phyloP scores from a whole-genome alignment of 2,888 invertebrate genomes.

The Eilema depressum region DNA sequence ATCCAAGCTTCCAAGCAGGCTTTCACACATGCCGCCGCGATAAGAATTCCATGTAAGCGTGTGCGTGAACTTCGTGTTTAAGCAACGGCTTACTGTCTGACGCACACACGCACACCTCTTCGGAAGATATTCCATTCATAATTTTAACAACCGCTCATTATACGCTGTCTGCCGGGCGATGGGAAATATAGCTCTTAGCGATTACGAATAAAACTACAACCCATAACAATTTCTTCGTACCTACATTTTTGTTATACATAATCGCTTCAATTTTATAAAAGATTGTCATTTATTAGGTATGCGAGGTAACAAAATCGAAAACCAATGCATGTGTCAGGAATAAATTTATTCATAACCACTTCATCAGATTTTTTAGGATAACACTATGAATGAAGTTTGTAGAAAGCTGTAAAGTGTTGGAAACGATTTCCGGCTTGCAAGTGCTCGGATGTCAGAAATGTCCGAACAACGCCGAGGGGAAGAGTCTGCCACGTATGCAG shows the following conservation, averaged over 20 bases:
- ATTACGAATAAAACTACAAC: conserved; percentile 53
- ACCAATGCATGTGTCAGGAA: background rate
- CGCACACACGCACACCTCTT: conserved; percentile 57
- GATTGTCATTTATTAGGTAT: conserved; percentile 7
- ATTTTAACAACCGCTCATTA: conserved; percentile 85
- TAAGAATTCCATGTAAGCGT: conserved; percentile 43
- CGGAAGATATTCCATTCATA: conserved; percentile 82
- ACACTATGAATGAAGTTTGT: background rate
- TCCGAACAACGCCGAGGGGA: no score
- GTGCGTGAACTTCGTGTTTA: conserved; percentile 45
- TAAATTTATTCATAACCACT: background rate
- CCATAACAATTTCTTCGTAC: conserved; percentile 20
- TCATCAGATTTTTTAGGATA: background rate
- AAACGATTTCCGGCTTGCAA: background rate
- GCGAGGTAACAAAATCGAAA: background rate
- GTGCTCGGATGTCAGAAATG: no score
- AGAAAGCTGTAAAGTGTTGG: background rate
- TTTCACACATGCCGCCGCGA: conserved; percentile 54
- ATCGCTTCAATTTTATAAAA: conserved; percentile 33
- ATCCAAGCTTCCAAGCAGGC: conserved; percentile 48
- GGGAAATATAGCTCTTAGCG: conserved; percentile 66
- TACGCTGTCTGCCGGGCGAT: conserved; percentile 70
- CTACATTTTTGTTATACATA: conserved; percentile 21
- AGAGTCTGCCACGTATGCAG: no score
- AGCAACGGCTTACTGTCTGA: conserved; percentile 50